Base-by-base conservation (phyloP, 1,140 invertebrate genomes). In the Maniola jurtina region DNA sequence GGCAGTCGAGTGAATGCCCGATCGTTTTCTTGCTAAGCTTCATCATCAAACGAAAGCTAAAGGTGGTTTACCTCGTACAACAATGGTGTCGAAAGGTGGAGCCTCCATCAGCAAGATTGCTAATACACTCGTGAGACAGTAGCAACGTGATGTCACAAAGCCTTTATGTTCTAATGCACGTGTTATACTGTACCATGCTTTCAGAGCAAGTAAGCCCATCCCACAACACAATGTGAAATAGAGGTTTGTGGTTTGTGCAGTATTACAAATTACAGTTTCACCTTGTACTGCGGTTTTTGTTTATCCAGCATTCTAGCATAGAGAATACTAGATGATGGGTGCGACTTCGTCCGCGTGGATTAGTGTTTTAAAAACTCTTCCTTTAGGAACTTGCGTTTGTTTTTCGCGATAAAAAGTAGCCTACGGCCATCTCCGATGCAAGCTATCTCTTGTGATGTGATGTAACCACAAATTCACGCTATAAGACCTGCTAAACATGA, bases 41-140 rank as follows among this genome's bases (percentile, higher is more conserved):
- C 42, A 13, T 11, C 7, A 38, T 38, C 38, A 38, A 38, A 38
- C 38, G 38, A 38, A 38, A 7, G 38, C 38, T 11, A 38, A 38
- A 38, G 38, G 38, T 38, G 36, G 36, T 52, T 8, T 54, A 54
- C 50, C 6, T 10, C 50, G 15, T 33, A 33, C 7, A 56, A 57
- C 52, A 63, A 57, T 25, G 7, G 38, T 38, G 38, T 38, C 38
- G 13, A 45, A 45, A 45, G 42, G 42, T 45, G 61, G 50, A 38
- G 50, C 56, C 54, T 58, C 65, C 78, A 80, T 81, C 48, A 82
- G 69, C 61, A 64, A 79, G 77, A 84, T 81, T 83, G 70, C 56
- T 64, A 80, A 74, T 75, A 77, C 69, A 65, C 73, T 77, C 68
- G 75, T 65, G 66, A 70, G 57, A 60, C 67, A 65, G 71, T 69